Base-by-base conservation (phyloP, 2,888 invertebrate genomes). In the Caenorhabditis sp. region DNA sequence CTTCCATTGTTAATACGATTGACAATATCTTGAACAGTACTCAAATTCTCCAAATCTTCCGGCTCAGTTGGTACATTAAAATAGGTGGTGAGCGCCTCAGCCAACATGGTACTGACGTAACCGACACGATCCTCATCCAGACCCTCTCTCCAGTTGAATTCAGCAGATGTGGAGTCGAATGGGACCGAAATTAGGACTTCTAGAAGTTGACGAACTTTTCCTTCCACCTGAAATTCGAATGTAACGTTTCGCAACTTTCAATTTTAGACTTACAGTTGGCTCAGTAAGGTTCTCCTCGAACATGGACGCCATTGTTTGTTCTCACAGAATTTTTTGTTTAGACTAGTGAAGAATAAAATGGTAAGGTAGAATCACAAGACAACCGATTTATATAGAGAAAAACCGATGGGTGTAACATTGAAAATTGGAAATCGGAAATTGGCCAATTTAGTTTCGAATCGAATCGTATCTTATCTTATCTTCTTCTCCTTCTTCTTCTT, bases 11-110 rank as follows among this genome's bases (percentile, higher is more conserved):
- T 65, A 20, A 72, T 55, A 26, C 64, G 72, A 28, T 77, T 24
- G 24, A 77, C 35, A 8, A 77, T 35, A 11, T 77, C 61, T 55
- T 77, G 77, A 47, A 77, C 68, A 13, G 77, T 77, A 47, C 24
- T 61, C 15, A 61, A 18, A 5, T 13, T 4, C n/a, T 26, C 77
- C 9, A 68, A 11, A 50, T 78, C 78, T 5, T 44, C 13, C 15
- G 18, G 15, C n/a, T 78, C 78, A 6, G 56, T n/a, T 20, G 69
- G 56, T 1, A 69, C 68, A 6, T 68, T 44, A 55, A 77, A 77
- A 18, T n/a, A 22, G 18, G 32, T n/a, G 15, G 62, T 50, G 2
- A 77, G 22, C 6, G 77, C 77, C 18, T 69, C 77, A 0, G 77
- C 77, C 13, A 69, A 32, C 68, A 77, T 68, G 1, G 68, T 62